Base-by-base conservation (phyloP, 2,797 vertebrate species). In the Dicrostonyx torquatus region DNA sequence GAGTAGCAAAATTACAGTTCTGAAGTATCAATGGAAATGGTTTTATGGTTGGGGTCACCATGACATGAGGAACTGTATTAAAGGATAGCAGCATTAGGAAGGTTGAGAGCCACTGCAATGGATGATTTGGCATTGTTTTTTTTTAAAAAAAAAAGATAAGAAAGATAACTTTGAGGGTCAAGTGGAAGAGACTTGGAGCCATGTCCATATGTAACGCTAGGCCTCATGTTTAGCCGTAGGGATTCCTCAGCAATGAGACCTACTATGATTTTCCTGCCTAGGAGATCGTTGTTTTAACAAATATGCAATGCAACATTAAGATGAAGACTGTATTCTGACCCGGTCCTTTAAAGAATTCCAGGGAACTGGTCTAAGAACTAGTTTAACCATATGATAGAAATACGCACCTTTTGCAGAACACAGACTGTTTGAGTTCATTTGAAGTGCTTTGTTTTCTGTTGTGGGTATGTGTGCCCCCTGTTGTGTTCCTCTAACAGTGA, bases 341-440 rank as follows among this genome's bases (percentile, higher is more conserved):
- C 12, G 37, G 34, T 96, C 53, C 68, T 85, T 91, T 87, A 89
- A 90, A 73, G 43, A 89, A 53, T 77, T 77, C 7, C n/a, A 50
- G 17, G 50, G 40, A 89, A 89, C 48, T 77, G 93, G 37, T 70
- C 20, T 48, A 40, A 72, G 29, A 86, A 72, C 9, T 72, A 87
- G 22, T 22, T 29, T 6, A 80, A 43, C 66, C 29, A 10, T 87
- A 53, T 37, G 64, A 45, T 72, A 66, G 75, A 78, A 90, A 50
- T 20, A 18, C 18, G 37, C 40, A 76, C 50, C 50, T 53, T 84
- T 87, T 77, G 7, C 64, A 79, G 34, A 26, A 45, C 13, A 18
- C 26, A 62, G 62, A 58, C 48, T 82, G 34, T 48, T 75, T 89
- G 34, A 64, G 43, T 93, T 92, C 62, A 34, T 55, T n/a, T 91